Conservation (phyloP, 2,888 invertebrate species). For the Psylliodes chrysocephalus region DNA sequence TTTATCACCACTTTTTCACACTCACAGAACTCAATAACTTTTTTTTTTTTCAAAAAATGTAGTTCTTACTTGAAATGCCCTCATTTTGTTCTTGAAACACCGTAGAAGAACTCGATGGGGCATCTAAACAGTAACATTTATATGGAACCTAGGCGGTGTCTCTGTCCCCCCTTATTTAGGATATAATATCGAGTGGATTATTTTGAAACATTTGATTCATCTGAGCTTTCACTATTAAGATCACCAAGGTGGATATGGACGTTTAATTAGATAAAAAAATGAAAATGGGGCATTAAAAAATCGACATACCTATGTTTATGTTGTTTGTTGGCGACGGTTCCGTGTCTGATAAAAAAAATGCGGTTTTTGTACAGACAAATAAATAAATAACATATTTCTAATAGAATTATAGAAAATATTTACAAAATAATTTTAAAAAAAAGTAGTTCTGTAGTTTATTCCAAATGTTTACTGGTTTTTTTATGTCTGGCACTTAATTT, state of each 20-base stretch:
- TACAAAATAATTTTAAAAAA: too few species aligned
- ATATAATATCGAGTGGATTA: constrained; percentile 34
- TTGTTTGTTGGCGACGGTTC: too few species aligned
- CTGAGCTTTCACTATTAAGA: constrained; percentile 52
- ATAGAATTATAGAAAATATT: too few species aligned
- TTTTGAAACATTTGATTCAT: constrained; percentile 48
- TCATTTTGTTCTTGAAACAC: constrained; percentile 48
- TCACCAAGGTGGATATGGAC: constrained; percentile 28
- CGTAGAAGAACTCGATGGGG: constrained; percentile 45
- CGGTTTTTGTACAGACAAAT: too few species aligned
- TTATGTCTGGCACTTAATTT: too few species aligned
- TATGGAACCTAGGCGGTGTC: constrained; percentile 49
- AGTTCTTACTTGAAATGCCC: constrained; percentile 52
- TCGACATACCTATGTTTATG: too few species aligned
- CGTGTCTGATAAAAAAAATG: too few species aligned
- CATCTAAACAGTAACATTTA: constrained; percentile 48
- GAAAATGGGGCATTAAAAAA: neutral
- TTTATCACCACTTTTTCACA: too few species aligned
- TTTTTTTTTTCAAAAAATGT: constrained; percentile 1
- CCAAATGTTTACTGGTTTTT: too few species aligned
- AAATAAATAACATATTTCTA: too few species aligned
- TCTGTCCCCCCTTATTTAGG: constrained; percentile 48
- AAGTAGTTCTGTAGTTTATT: too few species aligned
- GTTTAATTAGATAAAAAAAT: constrained; percentile 33
- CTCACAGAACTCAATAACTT: neutral